Base-by-base conservation (phyloP, 2,113 vertebrate genomes). In the Laterallus jamaicensis region DNA sequence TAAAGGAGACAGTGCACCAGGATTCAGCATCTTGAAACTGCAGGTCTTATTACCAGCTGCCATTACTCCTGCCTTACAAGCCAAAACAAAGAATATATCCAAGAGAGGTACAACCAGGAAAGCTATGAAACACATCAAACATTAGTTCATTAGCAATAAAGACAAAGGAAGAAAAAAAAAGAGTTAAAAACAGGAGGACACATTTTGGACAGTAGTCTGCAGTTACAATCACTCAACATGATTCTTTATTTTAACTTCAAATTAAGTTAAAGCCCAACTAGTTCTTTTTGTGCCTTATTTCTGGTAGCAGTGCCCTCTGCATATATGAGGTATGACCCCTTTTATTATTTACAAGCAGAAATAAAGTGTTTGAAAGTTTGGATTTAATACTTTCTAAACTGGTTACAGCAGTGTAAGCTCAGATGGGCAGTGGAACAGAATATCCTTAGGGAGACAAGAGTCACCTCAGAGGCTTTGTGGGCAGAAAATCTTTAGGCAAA, bases 401-500 rank as follows among this genome's bases (percentile, higher is more conserved):
- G 62, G 74, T 79, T 59, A 75, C 39, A 90, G 82, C 56, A 75
- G 49, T 79, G 77, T 47, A 85, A 93, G 95, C 91, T 96, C 95
- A 96, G 95, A 94, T 90, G 83, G 83, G 74, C n/a, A 25, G 60
- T 76, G 4, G 6, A 92, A 93, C 50, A 86, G 92, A 81, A 82
- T 77, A 91, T 59, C 91, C 88, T 62, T 6, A 63, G 86, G 93
- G 92, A 96, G 82, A 89, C 70, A 84, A 47, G 69, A 92, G 58
- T 22, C 66, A 59, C 32, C 80, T 90, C 83, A 75, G 47, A 87
- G 92, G 88, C 83, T 92, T 47, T 52, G 62, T 8, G 50, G 47
- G 86, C 81, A 96, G 59, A 94, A 96, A 89, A 87, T 86, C 91
- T 94, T 76, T 11, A 90, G 96, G 96, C 96, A 93, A 89, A 96